Evolutionary conservation across 2,888 invertebrate genomes (phyloP).

Genomic region (Spisula subtruncata): DNA sequence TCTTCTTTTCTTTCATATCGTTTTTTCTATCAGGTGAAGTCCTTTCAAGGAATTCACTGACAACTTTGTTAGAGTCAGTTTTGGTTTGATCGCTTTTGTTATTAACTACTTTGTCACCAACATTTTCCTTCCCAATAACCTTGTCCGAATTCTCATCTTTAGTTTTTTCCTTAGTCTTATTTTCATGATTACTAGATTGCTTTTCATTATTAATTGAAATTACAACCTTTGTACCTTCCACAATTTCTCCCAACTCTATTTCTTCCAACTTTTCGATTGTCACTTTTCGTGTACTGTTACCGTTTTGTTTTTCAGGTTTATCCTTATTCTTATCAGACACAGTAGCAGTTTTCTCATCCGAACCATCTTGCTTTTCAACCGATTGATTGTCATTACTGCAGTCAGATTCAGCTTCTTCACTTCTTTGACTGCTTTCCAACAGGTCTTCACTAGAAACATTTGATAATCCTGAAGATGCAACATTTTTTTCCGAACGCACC

Average conservation of each 20-base stretch:
- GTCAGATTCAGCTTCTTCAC: slow-evolving; percentile 41
- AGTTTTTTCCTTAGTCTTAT: not conserved
- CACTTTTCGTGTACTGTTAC: not conserved
- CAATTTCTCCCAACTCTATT: not conserved
- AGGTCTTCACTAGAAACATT: slow-evolving; percentile 44
- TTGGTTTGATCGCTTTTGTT: not conserved
- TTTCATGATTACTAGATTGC: not conserved
- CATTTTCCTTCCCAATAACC: not conserved
- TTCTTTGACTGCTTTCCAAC: slow-evolving; percentile 40
- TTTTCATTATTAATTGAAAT: not conserved
- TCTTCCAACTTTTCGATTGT: not conserved
- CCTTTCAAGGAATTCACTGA: not conserved
- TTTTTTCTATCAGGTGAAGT: too few species aligned
- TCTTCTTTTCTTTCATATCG: too few species aligned
- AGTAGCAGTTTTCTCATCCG: not conserved
- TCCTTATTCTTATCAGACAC: not conserved
- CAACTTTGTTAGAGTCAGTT: not conserved
- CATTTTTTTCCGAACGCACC: not conserved
- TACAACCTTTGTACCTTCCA: not conserved
- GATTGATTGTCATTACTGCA: not conserved
- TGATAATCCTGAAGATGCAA: not conserved
- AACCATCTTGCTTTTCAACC: not conserved
- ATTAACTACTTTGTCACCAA: not conserved
- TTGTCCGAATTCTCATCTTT: not conserved
- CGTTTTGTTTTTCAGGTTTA: not conserved